Evolutionary conservation across 2,888 invertebrate genomes (phyloP).

Genomic region (Yponomeuta sedellus): DNA sequence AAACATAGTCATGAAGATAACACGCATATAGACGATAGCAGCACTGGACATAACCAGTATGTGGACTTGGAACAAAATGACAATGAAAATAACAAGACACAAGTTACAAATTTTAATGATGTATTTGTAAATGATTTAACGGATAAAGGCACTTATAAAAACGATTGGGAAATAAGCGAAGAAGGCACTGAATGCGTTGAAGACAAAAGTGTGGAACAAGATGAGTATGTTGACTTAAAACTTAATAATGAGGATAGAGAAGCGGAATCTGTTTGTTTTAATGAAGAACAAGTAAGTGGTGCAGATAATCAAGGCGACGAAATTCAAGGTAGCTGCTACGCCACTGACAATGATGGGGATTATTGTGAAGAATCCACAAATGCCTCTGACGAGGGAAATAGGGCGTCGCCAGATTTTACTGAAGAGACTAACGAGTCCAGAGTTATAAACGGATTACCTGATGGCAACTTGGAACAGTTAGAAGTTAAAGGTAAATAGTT

Average conservation of each 20-base stretch:
- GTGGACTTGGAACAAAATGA: not conserved
- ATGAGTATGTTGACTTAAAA: constrained; percentile 32
- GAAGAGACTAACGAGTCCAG: not conserved
- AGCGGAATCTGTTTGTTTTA: not conserved
- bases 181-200: too few relatives aligned
- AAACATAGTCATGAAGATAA: constrained; percentile 13
- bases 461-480: not conserved
- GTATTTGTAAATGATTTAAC: not conserved
- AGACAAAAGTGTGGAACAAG: not conserved
- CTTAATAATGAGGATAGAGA: constrained; percentile 26
- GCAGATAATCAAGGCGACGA: not conserved
- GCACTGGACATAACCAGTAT: constrained; percentile 4
- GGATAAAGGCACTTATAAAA: not conserved
- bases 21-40: constrained; percentile 22
- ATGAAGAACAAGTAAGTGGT: not conserved
- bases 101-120: not conserved
- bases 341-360: constrained; percentile 17
- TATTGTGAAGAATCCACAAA: constrained; percentile 21
- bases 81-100: not conserved
- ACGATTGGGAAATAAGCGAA: too few relatives aligned
- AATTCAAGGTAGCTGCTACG: too few relatives aligned
- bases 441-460: not conserved
- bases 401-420: not conserved
- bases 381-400: constrained; percentile 14
- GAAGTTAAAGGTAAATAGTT: not conserved